Base-by-base conservation (phyloP, 2,888 invertebrate genomes). In the Aplocera efformata region DNA sequence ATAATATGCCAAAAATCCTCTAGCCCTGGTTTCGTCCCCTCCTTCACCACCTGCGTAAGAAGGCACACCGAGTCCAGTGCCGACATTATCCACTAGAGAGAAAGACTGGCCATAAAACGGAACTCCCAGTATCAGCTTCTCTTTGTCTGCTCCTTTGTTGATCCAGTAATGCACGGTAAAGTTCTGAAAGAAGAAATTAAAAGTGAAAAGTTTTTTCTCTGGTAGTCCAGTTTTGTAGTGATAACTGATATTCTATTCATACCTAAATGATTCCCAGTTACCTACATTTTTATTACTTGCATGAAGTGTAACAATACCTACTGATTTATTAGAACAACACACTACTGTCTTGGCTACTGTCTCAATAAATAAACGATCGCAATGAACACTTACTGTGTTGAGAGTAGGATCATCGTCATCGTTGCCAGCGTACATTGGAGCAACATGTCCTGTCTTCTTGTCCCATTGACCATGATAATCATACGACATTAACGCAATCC, bases 391-490 rank as follows among this genome's bases (percentile, higher is more conserved):
- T 60, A 70, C 74, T 33, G 94, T 92, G 78, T 96, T 97, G 67
- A 96, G 94, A 6, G 93, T 93, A 32, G 89, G 89, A 53, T 94
- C 94, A 45, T 90, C 90, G 66, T 94, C 94, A 17, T 92, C 92
- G 0, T 94, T 93, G 65, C 93, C 92, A 1, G 86, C 88, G 55
- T 95, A 96, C 91, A 97, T 93, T 1, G 96, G 97, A 0, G 97
- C 94, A 1, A 96, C 93, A 67, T 97, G 97, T 0, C 96, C 97
- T 0, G 96, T 97, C 55, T 92, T 92, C 72, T 95, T 95, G 63
- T 96, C 96, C 96, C 96, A 96, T 63, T 96, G 96, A 0, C 96
- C 97, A 60, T 96, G 96, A 65, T 94, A 96, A 66, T 97, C 97
- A 66, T 97, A 97, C 0, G 95, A 91, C 96, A 97, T 97, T 0